phyloP scores from a whole-genome alignment of 1,140 invertebrate genomes.

The Xylocopa sonorina region DNA sequence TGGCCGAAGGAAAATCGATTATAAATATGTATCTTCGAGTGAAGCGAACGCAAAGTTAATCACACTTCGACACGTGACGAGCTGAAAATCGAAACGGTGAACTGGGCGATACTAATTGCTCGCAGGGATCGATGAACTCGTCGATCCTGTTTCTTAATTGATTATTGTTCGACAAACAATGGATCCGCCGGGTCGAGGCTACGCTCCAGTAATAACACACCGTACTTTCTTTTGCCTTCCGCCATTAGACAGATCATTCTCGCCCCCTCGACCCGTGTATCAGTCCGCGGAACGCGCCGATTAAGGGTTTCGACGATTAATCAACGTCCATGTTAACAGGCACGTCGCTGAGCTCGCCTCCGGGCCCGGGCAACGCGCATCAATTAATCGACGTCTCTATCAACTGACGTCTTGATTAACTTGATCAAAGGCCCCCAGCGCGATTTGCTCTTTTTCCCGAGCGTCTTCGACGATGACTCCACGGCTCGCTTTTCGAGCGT shows the following conservation, averaged over 20 bases:
- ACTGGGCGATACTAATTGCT: not conserved
- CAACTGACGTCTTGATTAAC: constrained; percentile 54
- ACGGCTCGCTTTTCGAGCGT: too few species aligned
- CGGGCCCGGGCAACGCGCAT: constrained; percentile 16
- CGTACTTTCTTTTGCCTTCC: not conserved
- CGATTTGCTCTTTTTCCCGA: not conserved
- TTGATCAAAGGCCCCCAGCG: constrained; percentile 17
- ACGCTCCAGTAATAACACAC: not conserved
- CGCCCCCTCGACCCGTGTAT: constrained; percentile 34
- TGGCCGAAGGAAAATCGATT: too few species aligned
- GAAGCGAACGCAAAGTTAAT: too few species aligned
- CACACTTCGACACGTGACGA: too few species aligned
- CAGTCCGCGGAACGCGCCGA: constrained; percentile 35
- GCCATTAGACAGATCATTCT: constrained; percentile 43
- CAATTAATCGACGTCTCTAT: constrained; percentile 55
- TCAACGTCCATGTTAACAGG: constrained; percentile 52
- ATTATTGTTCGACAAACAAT: not conserved
- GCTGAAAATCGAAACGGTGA: too few species aligned
- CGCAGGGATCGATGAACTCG: not conserved
- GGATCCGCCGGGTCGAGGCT: not conserved
- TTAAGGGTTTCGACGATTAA: constrained; percentile 49
- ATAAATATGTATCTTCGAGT: too few species aligned
- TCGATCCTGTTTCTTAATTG: not conserved
- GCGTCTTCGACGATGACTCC: not conserved
- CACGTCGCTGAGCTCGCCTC: constrained; percentile 42